phyloP scores from a whole-genome alignment of 2,113 vertebrate genomes.

The Triplophysa dalaica region DNA sequence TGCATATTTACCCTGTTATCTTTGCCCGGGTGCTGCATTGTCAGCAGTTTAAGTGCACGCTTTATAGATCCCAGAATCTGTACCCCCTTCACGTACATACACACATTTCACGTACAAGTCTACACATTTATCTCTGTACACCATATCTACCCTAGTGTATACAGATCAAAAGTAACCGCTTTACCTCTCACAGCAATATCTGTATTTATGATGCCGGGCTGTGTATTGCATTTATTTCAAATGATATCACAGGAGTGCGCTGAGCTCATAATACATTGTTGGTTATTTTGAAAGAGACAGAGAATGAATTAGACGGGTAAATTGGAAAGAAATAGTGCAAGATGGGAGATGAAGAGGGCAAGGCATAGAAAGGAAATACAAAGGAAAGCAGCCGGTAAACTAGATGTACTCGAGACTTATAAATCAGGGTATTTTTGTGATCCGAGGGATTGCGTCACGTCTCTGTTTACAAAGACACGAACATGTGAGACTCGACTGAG shows the following conservation, averaged over 20 bases:
- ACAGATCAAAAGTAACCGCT: slow-evolving; percentile 3
- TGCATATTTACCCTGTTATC: slow-evolving; percentile 18
- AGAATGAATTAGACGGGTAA: neutral
- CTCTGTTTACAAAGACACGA: slow-evolving; percentile 1
- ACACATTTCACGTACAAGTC: neutral
- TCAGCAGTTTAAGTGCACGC: slow-evolving; percentile 37
- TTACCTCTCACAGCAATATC: neutral
- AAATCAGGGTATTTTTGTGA: slow-evolving; percentile 17
- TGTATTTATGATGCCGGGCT: neutral
- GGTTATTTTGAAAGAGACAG: slow-evolving; percentile 4
- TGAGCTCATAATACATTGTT: too few relatives aligned
- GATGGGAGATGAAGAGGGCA: neutral
- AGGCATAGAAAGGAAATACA: neutral
- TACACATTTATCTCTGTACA: neutral
- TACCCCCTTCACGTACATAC: neutral
- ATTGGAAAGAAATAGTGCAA: neutral
- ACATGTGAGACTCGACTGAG: slow-evolving; percentile 15
- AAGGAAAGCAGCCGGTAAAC: too few relatives aligned
- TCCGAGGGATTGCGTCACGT: neutral
- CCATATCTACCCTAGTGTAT: neutral
- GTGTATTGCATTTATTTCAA: neutral
- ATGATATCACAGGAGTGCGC: neutral
- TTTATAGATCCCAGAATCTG: slow-evolving; percentile 29
- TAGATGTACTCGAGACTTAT: neutral
- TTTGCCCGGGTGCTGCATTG: slow-evolving; percentile 13